phyloP scores from a whole-genome alignment of 1,140 invertebrate genomes.

The Drosophila micromelanica region DNA sequence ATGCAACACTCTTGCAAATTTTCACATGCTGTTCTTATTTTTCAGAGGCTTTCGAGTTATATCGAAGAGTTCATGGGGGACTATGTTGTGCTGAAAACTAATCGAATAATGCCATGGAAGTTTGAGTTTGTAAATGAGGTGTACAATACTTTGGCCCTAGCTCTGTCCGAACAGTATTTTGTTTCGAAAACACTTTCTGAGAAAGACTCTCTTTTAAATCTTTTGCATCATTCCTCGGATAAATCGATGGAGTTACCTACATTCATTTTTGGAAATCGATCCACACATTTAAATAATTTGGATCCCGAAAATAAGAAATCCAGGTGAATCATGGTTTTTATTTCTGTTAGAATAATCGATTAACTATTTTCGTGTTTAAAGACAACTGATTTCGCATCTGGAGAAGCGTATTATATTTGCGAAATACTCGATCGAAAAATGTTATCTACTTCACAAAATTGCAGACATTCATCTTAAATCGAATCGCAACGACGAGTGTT shows the following conservation, averaged over 20 bases:
- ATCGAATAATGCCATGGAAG: conserved; percentile 79
- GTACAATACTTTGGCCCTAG: conserved; percentile 73
- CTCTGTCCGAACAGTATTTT: conserved; percentile 59
- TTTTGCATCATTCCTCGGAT: conserved; percentile 51
- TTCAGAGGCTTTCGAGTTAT: conserved; percentile 55
- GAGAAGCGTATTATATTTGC: conserved; percentile 69
- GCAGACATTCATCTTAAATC: conserved; percentile 57
- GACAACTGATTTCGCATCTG: conserved; percentile 46
- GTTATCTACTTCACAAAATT: conserved; percentile 73
- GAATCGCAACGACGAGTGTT: conserved; percentile 65
- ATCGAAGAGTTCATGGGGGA: conserved; percentile 78
- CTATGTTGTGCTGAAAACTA: conserved; percentile 71
- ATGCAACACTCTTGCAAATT: too few relatives aligned
- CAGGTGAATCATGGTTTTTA: conserved; percentile 21
- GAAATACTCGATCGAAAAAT: conserved; percentile 70
- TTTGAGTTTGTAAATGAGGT: conserved; percentile 79
- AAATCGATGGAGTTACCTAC: conserved; percentile 48
- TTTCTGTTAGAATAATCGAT: not conserved
- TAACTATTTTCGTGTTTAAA: conserved; percentile 6
- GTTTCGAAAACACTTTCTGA: conserved; percentile 27
- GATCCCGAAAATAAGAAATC: conserved; percentile 42
- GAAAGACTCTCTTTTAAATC: conserved; percentile 31
- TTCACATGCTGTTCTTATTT: not conserved
- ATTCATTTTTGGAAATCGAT: conserved; percentile 75
- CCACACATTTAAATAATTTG: conserved; percentile 48